Evolutionary conservation across 1,140 invertebrate genomes (phyloP), one percentile per base, ranked within the genome.

Genomic region (Rhyzopertha dominica): DNA sequence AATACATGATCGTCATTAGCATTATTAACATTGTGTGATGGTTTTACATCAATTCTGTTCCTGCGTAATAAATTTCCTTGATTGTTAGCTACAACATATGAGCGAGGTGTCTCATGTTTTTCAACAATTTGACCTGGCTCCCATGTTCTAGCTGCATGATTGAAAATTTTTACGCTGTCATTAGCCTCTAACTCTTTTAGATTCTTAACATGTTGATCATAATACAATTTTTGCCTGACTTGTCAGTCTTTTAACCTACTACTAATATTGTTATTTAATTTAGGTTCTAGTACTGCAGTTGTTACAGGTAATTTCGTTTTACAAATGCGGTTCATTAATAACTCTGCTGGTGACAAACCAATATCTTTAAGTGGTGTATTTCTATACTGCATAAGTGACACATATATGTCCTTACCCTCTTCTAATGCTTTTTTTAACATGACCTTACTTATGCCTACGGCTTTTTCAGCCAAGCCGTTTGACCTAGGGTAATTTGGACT

Each of bases 401-500:
- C 38, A 8, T 31, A 34, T 26, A 42, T 43, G 41, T 45, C 34
- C 18, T 50, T 46, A 23, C 47, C 28, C 29, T 51, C 24, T 28
- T 47, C 41, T 38, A 53, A 23, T 8, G 28, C 43, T 37, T 57
- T 65, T 48, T 51, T 56, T 25, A 62, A 29, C 5, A 64, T 46
- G 18, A 42, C 48, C 51, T 62, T 62, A 1, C 55, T 49, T 9
- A 54, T 53, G 14, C 53, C 46, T 1, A 62, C 58, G 3, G 47
- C 54, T 17, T 49, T 50, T 47, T 61, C 58, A n/a, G 47, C 53
- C 16, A 53, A 38, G 3, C 58, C 60, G 43, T 64, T 62, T 14
- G 61, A 58, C 28, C 51, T 46, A 0, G 59, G 40, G 37, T 57
- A 63, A 5, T 53, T 25, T 18, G 60, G 58, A 32, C 52, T 61